These are phyloP conservation scores for Pseudorhiza aurosa DNA, from an alignment of 30 jellyfish, hydroid and myxozoan genomes.

Conservation along the genomic window DNA sequence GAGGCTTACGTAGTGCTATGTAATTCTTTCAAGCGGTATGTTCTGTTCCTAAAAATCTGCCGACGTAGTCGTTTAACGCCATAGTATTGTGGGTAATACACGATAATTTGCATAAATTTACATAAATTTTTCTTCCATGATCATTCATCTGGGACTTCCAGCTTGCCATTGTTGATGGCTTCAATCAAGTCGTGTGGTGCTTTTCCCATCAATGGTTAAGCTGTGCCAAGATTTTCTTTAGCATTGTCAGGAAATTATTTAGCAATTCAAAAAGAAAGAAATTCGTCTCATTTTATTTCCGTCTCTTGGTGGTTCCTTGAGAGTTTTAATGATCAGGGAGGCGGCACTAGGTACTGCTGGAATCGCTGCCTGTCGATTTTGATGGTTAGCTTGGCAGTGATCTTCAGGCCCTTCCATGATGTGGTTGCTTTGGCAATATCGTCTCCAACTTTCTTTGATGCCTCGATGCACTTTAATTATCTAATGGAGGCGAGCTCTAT, in stretches of 20 bases:
- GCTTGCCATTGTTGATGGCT: constrained; percentile 78
- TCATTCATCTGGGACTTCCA: constrained; percentile 96
- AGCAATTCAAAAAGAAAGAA: constrained; percentile 91
- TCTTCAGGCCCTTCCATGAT: constrained; percentile 97
- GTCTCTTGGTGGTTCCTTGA: constrained; percentile 99
- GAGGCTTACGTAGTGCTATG: no score
- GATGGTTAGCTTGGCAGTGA: constrained; percentile 92
- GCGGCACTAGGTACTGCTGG: constrained; percentile 97
- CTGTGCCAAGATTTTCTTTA: constrained; percentile 97
- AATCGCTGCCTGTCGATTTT: constrained; percentile 96
- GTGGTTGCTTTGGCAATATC: constrained; percentile 97
- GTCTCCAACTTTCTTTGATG: constrained; percentile 99
- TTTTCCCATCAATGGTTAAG: constrained; percentile 94
- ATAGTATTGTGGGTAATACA: no score
- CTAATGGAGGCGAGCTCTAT: no score
- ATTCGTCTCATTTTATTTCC: constrained; percentile 96
- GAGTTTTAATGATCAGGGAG: constrained; percentile 85
- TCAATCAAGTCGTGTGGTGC: constrained; percentile 91
- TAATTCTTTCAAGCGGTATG: no score
- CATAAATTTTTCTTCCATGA: no score
- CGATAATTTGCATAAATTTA: no score
- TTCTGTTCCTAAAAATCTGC: no score
- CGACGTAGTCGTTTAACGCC: no score
- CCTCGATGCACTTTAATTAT: no score
- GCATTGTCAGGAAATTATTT: constrained; percentile 87